Conservation (phyloP, 2,113 vertebrate genomes). For the Poecile atricapillus region DNA sequence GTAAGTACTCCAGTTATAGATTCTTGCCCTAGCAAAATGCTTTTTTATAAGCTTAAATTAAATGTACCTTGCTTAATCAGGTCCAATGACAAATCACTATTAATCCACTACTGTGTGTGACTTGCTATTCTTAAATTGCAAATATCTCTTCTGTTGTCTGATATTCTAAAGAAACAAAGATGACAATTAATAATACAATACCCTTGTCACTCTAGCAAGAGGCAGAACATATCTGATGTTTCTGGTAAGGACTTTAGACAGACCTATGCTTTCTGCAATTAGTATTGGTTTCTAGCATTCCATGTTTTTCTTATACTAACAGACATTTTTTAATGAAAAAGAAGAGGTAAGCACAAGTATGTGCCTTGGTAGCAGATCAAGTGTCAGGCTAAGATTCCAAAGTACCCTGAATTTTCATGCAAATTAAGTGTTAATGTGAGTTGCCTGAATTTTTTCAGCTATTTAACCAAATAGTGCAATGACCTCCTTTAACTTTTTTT, state of each 20-base stretch:
- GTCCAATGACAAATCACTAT: neutral
- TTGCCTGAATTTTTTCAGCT: neutral
- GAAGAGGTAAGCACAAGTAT: neutral
- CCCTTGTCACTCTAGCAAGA: fast-evolving
- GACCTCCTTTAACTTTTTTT: neutral
- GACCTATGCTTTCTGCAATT: neutral
- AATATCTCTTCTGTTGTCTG: neutral
- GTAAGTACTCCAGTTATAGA: neutral
- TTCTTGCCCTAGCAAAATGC: neutral
- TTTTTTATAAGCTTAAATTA: neutral
- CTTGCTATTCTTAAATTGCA: neutral
- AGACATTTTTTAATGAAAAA: neutral
- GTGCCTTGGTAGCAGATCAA: neutral
- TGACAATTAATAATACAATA: neutral
- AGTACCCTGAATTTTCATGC: neutral
- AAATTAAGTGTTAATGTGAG: neutral
- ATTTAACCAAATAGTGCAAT: neutral
- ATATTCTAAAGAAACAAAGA: neutral
- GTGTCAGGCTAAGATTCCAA: neutral
- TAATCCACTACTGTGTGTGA: neutral
- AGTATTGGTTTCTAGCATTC: neutral
- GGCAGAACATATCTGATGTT: neutral
- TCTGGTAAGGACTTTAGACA: neutral
- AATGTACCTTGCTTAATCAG: neutral
- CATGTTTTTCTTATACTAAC: neutral